Evolutionary conservation across 2,113 vertebrate species (phyloP).

Genomic region (Seriola aureovittata): DNA sequence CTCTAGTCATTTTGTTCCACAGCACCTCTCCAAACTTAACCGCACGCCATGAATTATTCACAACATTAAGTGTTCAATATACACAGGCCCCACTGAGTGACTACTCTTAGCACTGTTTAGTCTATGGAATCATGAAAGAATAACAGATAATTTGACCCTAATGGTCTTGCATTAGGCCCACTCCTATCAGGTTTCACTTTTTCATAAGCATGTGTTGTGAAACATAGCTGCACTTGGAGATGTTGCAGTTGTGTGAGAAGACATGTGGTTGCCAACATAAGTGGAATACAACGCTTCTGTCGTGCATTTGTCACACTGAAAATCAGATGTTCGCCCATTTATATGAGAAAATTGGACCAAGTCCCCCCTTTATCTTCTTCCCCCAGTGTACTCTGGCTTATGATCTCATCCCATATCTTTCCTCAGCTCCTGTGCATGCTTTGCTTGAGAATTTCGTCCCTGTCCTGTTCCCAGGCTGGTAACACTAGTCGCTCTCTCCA

Average conservation of each 20-base stretch:
- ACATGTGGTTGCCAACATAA: conserved; percentile 42
- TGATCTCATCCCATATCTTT: conserved; percentile 53
- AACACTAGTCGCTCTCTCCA: background rate
- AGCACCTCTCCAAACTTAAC: conserved; percentile 84
- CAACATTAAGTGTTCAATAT: conserved; percentile 84
- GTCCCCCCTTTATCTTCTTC: conserved; percentile 47
- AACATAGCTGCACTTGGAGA: conserved; percentile 43
- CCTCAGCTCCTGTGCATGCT: conserved; percentile 65
- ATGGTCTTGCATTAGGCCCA: conserved; percentile 71
- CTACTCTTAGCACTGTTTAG: conserved; percentile 79
- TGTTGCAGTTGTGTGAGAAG: conserved; percentile 24
- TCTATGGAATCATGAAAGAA: conserved; percentile 75
- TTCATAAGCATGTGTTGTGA: conserved; percentile 37
- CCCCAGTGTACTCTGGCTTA: conserved; percentile 30
- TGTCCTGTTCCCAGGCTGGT: conserved; percentile 57
- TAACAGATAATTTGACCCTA: conserved; percentile 74
- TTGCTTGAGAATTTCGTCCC: conserved; percentile 67
- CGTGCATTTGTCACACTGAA: conserved; percentile 42
- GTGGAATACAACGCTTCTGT: conserved; percentile 18
- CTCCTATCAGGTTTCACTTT: conserved; percentile 43
- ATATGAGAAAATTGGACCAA: conserved; percentile 51
- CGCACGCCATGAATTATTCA: conserved; percentile 84
- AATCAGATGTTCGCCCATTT: conserved; percentile 63
- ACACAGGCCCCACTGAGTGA: conserved; percentile 77
- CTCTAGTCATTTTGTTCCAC: conserved; percentile 83